Evolutionary conservation across 2,888 invertebrate species (phyloP), one percentile per base, ranked within the genome.

Genomic region (Amphipyra tragopoginis): DNA sequence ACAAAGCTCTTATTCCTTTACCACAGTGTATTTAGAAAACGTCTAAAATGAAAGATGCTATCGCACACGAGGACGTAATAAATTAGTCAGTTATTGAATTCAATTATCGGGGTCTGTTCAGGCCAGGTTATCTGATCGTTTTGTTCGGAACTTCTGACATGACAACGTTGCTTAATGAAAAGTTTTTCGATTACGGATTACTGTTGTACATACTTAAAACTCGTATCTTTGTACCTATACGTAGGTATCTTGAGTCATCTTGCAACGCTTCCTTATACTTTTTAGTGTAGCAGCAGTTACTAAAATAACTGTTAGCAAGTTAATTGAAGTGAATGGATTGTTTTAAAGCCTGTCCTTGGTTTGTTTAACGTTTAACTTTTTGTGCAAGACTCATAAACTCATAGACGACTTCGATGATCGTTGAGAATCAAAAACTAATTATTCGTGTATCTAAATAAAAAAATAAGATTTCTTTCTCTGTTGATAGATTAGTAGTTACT

Each of bases 71-170:
- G 85, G 86, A 86, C 82, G 86, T 83, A 80, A 87, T 89, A 88
- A 88, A 89, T 88, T 87, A 86, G 83, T 82, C 80, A 81, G 85
- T 79, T 86, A 87, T 86, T 86, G 86, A 87, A 86, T 88, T 87
- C 85, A 86, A 87, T 86, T 87, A 87, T 83, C 77, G 76, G 69
- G 72, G 73, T 79, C 80, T 81, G 85, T 81, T 85, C 70, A 52
- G 54, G 44, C 56, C 43, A 14, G 51, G 58, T 64, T 77, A 75
- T 77, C 75, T 47, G 72, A 69, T 81, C 76, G 72, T 70, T 48
- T 36, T 33, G 63, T 71, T 71, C 54, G 44, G 57, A 66, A 70
- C 68, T 65, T 72, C 66, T 70, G 71, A 79, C 73, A 74, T 70
- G 64, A 75, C 74, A 74, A 55, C 61, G 55, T 33, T 43, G 49